Conservation (phyloP, 2,888 invertebrate genomes). For the Tubulanus polymorphus region DNA sequence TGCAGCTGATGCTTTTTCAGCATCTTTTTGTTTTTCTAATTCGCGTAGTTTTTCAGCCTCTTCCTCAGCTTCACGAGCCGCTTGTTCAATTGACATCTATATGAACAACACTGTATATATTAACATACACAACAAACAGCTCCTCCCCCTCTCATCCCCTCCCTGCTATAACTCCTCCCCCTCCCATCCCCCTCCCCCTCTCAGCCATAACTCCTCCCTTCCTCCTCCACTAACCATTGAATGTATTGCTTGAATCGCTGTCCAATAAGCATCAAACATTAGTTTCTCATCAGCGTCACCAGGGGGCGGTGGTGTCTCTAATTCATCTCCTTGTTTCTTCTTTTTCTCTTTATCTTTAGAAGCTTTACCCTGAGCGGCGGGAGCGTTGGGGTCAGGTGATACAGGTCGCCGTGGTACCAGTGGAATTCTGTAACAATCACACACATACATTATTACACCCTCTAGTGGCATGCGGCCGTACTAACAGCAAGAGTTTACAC, state of each 20-base stretch:
- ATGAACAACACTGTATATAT: neutral
- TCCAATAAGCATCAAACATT: constrained; percentile 39
- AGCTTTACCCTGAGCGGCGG: constrained; percentile 25
- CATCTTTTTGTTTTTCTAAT: constrained; percentile 36
- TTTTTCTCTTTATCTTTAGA: constrained; percentile 30
- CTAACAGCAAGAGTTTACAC: no score
- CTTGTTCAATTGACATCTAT: constrained; percentile 41
- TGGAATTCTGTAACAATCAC: constrained; percentile 41
- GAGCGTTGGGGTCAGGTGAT: constrained; percentile 42
- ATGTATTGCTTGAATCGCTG: constrained; percentile 29
- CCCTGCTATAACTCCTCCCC: no score
- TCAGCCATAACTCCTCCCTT: no score
- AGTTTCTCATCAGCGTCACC: constrained; percentile 46
- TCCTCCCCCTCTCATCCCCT: no score
- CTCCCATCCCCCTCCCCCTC: no score
- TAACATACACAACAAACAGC: no score
- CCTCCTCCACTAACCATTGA: constrained; percentile 47
- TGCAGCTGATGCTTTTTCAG: constrained; percentile 26
- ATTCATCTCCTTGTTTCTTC: constrained; percentile 24
- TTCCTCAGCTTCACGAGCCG: constrained; percentile 44
- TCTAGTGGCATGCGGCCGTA: no score
- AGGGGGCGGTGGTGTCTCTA: constrained; percentile 40
- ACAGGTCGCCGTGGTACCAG: constrained; percentile 43
- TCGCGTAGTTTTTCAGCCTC: constrained; percentile 41
- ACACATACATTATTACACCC: no score